phyloP scores from a whole-genome alignment of 2,113 vertebrate genomes.

The Cynoglossus semilaevis region DNA sequence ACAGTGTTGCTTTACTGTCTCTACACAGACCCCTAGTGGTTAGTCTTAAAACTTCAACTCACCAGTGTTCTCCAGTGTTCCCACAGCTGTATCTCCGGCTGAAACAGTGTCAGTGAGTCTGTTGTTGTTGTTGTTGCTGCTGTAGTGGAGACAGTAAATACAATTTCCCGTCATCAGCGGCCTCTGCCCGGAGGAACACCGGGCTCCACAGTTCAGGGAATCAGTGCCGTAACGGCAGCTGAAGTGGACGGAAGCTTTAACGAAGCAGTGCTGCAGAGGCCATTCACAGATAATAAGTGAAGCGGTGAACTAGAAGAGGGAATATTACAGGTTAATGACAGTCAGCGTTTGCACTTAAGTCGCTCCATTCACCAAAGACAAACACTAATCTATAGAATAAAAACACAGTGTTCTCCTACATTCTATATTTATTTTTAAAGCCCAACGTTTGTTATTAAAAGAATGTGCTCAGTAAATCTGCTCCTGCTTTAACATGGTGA shows the following conservation, averaged over 20 bases:
- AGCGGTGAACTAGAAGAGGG: background rate
- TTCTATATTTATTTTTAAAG: too few species aligned
- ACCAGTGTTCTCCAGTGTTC: background rate
- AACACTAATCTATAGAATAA: too few species aligned
- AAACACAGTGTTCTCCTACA: too few species aligned
- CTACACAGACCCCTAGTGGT: background rate
- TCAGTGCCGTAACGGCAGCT: background rate
- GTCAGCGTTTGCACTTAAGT: too few species aligned
- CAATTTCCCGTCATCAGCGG: conserved; percentile 17
- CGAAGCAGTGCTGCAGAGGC: too few species aligned
- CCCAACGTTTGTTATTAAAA: too few species aligned
- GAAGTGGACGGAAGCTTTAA: conserved; percentile 4
- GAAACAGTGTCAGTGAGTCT: background rate
- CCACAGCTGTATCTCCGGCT: background rate
- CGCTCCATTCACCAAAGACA: too few species aligned
- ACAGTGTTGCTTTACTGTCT: too few species aligned
- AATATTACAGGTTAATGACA: too few species aligned
- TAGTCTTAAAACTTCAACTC: too few species aligned
- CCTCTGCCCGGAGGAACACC: conserved; percentile 18
- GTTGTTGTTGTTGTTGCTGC: background rate
- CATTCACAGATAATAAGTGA: background rate
- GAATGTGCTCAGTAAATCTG: too few species aligned
- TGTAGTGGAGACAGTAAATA: conserved; percentile 2
- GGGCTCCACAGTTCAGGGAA: conserved; percentile 36
- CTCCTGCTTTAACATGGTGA: too few species aligned